These are phyloP conservation scores for Cremastinae sp. DNA, from an alignment of 2,888 invertebrate species.

Conservation along the genomic window DNA sequence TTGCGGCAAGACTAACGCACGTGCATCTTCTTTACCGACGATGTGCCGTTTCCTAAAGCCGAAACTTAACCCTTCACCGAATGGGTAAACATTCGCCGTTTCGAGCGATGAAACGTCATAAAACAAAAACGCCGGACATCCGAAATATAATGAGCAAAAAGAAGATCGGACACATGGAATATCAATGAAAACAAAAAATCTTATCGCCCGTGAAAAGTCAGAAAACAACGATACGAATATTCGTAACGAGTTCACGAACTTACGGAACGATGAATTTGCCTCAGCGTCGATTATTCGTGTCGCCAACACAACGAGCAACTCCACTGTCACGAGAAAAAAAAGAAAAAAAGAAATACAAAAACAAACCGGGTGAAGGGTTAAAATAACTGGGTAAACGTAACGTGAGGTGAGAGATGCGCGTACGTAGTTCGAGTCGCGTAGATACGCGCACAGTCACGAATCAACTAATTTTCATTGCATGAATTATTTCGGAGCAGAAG, in stretches of 20 bases:
- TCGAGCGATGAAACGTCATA: slow-evolving; percentile 17
- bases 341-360: background rate
- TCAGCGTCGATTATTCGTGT: too few species aligned
- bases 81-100: slow-evolving; percentile 64
- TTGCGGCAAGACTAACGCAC: slow-evolving; percentile 34
- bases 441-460: slow-evolving; percentile 52
- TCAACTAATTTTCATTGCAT: slow-evolving; percentile 42
- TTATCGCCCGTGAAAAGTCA: background rate
- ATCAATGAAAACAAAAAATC: background rate
- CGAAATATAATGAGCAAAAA: slow-evolving; percentile 1
- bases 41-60: slow-evolving; percentile 57
- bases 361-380: slow-evolving; percentile 12
- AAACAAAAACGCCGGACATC: background rate
- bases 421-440: slow-evolving; percentile 29
- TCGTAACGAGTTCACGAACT: slow-evolving; percentile 5
- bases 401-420: slow-evolving; percentile 42
- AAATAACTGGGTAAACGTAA: slow-evolving; percentile 26
- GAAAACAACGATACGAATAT: slow-evolving; percentile 5
- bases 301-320: background rate
- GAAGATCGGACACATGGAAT: background rate
- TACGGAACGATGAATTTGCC: too few species aligned
- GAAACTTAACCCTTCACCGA: slow-evolving; percentile 67
- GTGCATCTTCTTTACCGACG: slow-evolving; percentile 62
- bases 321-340: too few species aligned
- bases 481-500: slow-evolving; percentile 2